These are phyloP conservation scores for Brachionichthys hirsutus DNA, from an alignment of 2,113 vertebrate species.

Conservation along the genomic window DNA sequence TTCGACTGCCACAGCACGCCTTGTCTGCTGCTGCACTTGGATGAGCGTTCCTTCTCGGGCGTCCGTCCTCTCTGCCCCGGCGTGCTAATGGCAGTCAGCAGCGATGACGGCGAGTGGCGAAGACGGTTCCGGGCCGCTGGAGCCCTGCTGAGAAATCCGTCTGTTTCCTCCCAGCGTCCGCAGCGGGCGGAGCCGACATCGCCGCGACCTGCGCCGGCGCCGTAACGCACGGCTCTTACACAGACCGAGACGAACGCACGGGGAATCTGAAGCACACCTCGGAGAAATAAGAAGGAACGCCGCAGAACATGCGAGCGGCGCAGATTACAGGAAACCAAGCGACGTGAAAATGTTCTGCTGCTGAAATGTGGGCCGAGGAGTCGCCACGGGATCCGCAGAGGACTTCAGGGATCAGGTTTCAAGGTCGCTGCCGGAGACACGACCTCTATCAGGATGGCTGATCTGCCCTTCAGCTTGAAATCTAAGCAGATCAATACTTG, in stretches of 20 bases:
- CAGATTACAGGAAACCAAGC: no score
- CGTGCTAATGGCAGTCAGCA: slow-evolving; percentile 57
- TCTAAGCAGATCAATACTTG: slow-evolving; percentile 46
- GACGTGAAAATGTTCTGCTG: background rate
- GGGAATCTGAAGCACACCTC: no score
- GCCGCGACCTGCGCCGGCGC: no score
- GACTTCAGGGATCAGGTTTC: slow-evolving; percentile 36
- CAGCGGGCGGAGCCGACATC: no score
- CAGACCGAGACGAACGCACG: no score
- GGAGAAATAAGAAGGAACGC: no score
- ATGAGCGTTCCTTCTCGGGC: no score
- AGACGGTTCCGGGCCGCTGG: slow-evolving; percentile 44
- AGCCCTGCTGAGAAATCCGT: slow-evolving; percentile 66
- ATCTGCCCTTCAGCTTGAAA: slow-evolving; percentile 34
- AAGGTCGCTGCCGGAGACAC: slow-evolving; percentile 10
- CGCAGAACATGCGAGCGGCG: no score
- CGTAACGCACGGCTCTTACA: no score
- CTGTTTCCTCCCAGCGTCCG: slow-evolving; percentile 47
- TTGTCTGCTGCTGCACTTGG: no score
- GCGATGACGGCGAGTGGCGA: background rate
- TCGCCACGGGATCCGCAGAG: background rate
- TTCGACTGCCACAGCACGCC: slow-evolving; percentile 7
- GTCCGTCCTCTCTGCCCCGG: no score
- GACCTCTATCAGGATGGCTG: slow-evolving; percentile 56
- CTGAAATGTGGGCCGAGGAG: slow-evolving; percentile 10